These are phyloP conservation scores for Takifugu flavidus DNA, from an alignment of 2,113 vertebrate genomes.

Conservation along the genomic window DNA sequence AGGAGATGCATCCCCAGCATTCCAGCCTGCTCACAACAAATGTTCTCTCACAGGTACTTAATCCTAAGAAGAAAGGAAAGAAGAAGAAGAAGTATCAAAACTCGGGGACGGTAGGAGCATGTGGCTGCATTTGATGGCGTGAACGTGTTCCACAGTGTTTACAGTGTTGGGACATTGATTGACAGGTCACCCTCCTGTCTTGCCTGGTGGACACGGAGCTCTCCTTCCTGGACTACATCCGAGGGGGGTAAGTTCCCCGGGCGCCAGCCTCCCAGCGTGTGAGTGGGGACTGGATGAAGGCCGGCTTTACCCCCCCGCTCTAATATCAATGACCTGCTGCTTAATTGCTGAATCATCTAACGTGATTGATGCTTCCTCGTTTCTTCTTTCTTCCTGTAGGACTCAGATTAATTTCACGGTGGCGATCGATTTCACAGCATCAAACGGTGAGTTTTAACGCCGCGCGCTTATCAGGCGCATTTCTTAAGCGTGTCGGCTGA, in stretches of 20 bases:
- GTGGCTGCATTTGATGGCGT: neutral
- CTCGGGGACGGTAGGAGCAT: slow-evolving; percentile 94
- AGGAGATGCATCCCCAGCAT: too few species aligned
- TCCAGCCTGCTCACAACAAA: neutral
- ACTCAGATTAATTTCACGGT: slow-evolving; percentile 99
- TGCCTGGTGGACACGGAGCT: slow-evolving; percentile 97
- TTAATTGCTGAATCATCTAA: slow-evolving; percentile 47
- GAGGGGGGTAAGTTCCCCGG: slow-evolving; percentile 88
- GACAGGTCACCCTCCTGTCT: slow-evolving; percentile 94
- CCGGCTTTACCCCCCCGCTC: slow-evolving; percentile 24
- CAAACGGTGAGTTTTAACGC: slow-evolving; percentile 85
- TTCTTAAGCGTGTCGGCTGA: slow-evolving; percentile 7
- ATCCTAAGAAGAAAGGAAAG: slow-evolving; percentile 93
- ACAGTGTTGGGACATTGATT: too few species aligned
- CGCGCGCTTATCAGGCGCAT: slow-evolving; percentile 8
- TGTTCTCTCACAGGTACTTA: slow-evolving; percentile 84
- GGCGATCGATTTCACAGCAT: slow-evolving; percentile 98
- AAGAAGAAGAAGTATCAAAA: slow-evolving; percentile 98
- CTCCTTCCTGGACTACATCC: slow-evolving; percentile 98
- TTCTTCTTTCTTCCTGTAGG: slow-evolving; percentile 71
- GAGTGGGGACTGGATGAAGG: too few species aligned
- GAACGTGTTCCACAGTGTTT: too few species aligned
- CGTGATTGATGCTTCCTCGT: slow-evolving; percentile 41
- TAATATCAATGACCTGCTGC: slow-evolving; percentile 35
- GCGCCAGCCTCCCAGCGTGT: too few species aligned